Base-by-base conservation (phyloP, 2,888 invertebrate species). In the Megamerina dolium region DNA sequence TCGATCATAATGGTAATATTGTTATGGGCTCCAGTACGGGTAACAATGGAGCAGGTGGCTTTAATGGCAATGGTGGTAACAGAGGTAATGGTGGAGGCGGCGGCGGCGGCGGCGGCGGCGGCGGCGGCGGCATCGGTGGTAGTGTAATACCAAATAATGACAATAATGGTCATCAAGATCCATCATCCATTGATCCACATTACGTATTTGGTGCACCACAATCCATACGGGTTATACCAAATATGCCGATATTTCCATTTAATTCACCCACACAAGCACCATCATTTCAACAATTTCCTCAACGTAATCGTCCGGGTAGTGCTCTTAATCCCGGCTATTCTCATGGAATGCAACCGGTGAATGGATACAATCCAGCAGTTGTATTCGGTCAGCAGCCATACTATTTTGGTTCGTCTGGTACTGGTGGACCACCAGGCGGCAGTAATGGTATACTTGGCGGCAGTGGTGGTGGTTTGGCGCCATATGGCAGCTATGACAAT, bases 161-260 rank as follows among this genome's bases (percentile, higher is more conserved):
- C 39, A 31, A 59, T 54, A 14, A 60, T 53, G 6, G 59, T 58
- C 46, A 48, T 29, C 46, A 50, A 30, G 55, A 59, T 51, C 23
- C 86, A 83, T 43, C 59, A 41, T 54, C 53, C 46, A 58, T 70
- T 48, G 70, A 72, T 65, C 68, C 61, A 49, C 70, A 71, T 44
- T 68, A 69, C 49, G 68, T 71, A 14, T 72, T 72, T 40, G 71
- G 71, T 33, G 64, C 70, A 27, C 68, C 69, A 45, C 61, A 67
- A 41, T 63, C 63, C 41, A 63, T 66, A 55, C 67, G 66, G 43
- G 55, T 70, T 30, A 60, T 68, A 50, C 67, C 68, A 27, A 65
- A 68, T 51, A 54, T 69, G 57, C 71, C 71, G 50, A 70, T 69
- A 46, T 69, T 68, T 50, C 70, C 71, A 40, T 66, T 63, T 52